phyloP scores from a whole-genome alignment of 1,140 invertebrate genomes.

The Protaetia brevitarsis region DNA sequence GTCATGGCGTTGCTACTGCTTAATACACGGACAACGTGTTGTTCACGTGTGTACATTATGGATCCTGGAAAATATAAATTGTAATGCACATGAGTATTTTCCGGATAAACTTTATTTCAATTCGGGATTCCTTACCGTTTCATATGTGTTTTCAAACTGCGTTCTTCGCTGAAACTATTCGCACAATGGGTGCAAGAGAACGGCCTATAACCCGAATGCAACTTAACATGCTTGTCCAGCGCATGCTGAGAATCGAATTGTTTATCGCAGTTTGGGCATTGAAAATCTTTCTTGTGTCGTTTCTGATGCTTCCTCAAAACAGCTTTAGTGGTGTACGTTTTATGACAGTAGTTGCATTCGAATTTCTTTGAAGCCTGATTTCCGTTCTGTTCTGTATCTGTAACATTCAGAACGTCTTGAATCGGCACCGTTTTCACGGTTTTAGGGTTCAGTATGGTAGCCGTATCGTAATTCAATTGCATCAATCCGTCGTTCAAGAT shows the following conservation, averaged over 20 bases:
- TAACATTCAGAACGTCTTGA: background rate
- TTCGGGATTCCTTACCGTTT: constrained; percentile 42
- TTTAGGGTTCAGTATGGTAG: background rate
- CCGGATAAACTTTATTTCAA: too few species aligned
- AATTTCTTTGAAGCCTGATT: constrained; percentile 27
- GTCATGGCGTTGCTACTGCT: too few species aligned
- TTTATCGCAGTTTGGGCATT: constrained; percentile 56
- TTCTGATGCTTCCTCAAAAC: constrained; percentile 41
- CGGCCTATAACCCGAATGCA: constrained; percentile 67
- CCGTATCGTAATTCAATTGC: background rate
- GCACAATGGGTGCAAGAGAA: constrained; percentile 58
- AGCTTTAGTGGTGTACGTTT: constrained; percentile 41
- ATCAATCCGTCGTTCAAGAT: constrained; percentile 3
- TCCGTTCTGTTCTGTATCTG: background rate
- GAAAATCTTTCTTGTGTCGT: constrained; percentile 34
- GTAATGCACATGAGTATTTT: too few species aligned
- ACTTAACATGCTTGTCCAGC: constrained; percentile 70
- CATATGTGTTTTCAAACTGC: constrained; percentile 41
- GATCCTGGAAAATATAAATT: background rate
- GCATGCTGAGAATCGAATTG: constrained; percentile 53
- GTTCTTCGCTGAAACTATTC: constrained; percentile 45
- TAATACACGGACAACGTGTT: too few species aligned
- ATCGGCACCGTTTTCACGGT: background rate
- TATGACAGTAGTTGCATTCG: constrained; percentile 43
- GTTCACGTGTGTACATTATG: constrained; percentile 3